These are phyloP conservation scores for Dipodomys spectabilis DNA, from an alignment of 2,113 vertebrate genomes.

Conservation along the genomic window DNA sequence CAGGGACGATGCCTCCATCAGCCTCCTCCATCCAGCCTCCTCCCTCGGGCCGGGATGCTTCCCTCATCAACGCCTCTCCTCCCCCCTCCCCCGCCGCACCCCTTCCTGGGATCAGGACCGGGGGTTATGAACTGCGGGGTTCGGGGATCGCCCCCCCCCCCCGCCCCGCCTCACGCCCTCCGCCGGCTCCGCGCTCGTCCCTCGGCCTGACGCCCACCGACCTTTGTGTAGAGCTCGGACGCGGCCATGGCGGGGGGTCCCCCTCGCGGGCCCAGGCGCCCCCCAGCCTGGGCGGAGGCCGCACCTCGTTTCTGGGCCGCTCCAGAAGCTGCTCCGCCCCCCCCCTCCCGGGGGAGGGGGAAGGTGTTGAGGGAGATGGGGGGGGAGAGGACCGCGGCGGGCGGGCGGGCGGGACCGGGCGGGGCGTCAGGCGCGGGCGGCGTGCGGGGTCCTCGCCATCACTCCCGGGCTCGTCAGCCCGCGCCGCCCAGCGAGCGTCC, in stretches of 20 bases:
- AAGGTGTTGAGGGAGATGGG: neutral
- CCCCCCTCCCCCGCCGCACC: no score
- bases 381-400: slow-evolving; percentile 38
- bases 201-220: slow-evolving; percentile 61
- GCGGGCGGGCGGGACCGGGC: neutral
- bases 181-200: neutral
- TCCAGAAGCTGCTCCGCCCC: no score
- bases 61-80: neutral
- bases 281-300: slow-evolving; percentile 65
- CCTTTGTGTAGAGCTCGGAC: slow-evolving; percentile 94
- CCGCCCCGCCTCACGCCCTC: neutral
- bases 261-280: slow-evolving; percentile 45
- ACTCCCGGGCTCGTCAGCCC: neutral
- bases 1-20: neutral
- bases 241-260: slow-evolving; percentile 88
- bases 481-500: neutral
- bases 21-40: neutral
- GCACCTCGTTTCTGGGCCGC: neutral
- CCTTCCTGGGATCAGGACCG: no score
- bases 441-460: slow-evolving; percentile 41
- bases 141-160: neutral
- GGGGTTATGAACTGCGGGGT: no score
- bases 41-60: no score
- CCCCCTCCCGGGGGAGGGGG: no score
- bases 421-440: slow-evolving; percentile 48